Percentiles rank a stretch among this genome's conserved stretches.
These are phyloP conservation scores for Felis chaus DNA, from an alignment of 2,113 vertebrate genomes.

Conservation along the genomic window DNA sequence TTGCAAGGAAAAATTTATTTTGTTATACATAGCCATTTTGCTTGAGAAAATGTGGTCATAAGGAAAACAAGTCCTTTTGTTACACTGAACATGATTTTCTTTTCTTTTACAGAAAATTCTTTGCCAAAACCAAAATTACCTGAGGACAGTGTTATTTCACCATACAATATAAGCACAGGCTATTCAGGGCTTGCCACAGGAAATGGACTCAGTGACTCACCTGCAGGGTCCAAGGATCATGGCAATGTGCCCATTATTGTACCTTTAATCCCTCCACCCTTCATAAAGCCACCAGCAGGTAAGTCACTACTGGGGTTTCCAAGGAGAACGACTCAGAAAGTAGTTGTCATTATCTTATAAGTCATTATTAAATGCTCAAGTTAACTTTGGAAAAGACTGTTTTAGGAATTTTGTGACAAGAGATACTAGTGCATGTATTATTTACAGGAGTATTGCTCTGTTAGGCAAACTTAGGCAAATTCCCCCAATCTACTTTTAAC, in stretches of 20 bases:
- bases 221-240: constrained; percentile 93
- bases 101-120: constrained; percentile 94
- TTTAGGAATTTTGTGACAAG: background rate
- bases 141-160: constrained; percentile 93
- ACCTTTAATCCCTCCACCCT: constrained; percentile 97
- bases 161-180: constrained; percentile 93
- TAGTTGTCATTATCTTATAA: background rate
- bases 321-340: background rate
- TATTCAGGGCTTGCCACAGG: constrained; percentile 92
- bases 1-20: constrained; percentile 36
- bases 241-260: constrained; percentile 96
- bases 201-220: constrained; percentile 95
- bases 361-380: constrained; percentile 21
- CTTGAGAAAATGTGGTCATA: constrained; percentile 50
- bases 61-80: constrained; percentile 69
- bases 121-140: constrained; percentile 96
- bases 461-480: background rate
- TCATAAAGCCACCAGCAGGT: constrained; percentile 99
- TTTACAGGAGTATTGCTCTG: constrained; percentile 38
- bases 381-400: constrained; percentile 8
- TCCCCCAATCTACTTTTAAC: background rate
- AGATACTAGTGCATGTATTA: background rate
- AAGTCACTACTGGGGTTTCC: constrained; percentile 76
- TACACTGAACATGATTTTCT: constrained; percentile 75
- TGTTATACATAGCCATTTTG: background rate